Base-by-base conservation (phyloP, 2,888 invertebrate species). In the Myopa tessellatipennis region DNA sequence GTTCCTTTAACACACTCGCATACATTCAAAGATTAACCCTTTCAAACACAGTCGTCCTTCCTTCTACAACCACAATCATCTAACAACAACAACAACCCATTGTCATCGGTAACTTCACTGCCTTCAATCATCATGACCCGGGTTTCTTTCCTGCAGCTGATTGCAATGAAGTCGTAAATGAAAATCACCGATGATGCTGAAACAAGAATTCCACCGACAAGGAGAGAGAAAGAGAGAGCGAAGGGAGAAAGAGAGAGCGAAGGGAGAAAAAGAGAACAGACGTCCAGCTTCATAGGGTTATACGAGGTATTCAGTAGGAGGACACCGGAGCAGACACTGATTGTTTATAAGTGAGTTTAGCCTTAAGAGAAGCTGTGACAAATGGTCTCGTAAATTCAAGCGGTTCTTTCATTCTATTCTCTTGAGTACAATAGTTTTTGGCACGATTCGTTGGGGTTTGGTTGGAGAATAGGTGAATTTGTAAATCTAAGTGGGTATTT, bases 171-270 rank as follows among this genome's bases (percentile, higher is more conserved):
- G 63, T 65, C 50, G 65, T 65, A 74, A 74, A 63, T 65, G 63
- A 74, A 63, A 74, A 74, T 74, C 63, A 38, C 65, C 16, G 74
- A 68, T 74, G 74, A 74, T 18, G 74, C n/a, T 45, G 26, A 63
- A 63, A 50, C 40, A n/a, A 69, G 60, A 60, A 71, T n/a, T 60
- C 60, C 38, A 38, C 45, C 2, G 10, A 45, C 4, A 6, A 4
- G 4, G 6, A 6, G 45, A 8, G 3, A 10, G 26, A 26, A 45
- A 10, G 45, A 45, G 10, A 45, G 45, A 10, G 7, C 45, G 45
- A 8, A 40, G 40, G 40, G 4, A 8, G 40, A 8, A 8, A 40
- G 5, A 45, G 45, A 45, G 45, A 45, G 10, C 45, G 45, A 10
- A 45, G 3, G 45, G 6, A 10, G 45, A 10, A 1, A 3, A 6